phyloP scores from a whole-genome alignment of 2,113 vertebrate genomes.

The Melanerpes aurifrons region DNA sequence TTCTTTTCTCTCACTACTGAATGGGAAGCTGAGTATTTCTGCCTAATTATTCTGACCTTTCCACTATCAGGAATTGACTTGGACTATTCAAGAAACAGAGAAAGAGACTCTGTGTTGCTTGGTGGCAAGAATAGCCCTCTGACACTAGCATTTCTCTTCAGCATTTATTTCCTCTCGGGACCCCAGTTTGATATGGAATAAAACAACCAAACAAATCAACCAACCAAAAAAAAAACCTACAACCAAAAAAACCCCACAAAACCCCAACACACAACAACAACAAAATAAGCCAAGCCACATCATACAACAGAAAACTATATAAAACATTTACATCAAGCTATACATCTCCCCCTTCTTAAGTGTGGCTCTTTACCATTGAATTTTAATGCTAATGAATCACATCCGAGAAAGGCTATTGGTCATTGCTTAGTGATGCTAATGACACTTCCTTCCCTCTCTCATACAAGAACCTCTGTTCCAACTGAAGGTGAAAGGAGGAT shows the following conservation, averaged over 20 bases:
- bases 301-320: not conserved
- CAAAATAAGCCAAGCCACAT: too few species aligned
- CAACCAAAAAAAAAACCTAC: not conserved
- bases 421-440: not conserved
- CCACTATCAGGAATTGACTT: slow-evolving; percentile 3
- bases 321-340: not conserved
- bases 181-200: not conserved
- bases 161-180: not conserved
- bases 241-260: not conserved
- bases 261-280: too few species aligned
- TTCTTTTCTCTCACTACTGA: not conserved
- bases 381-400: not conserved
- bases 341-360: not conserved
- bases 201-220: not conserved
- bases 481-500: not conserved
- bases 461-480: not conserved
- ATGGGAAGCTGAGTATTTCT: not conserved
- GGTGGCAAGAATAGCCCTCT: not conserved
- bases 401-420: not conserved
- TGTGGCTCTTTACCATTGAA: not conserved
- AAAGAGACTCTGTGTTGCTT: slow-evolving; percentile 7
- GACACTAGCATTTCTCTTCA: not conserved
- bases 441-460: not conserved
- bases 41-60: slow-evolving; percentile 63
- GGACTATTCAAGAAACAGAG: slow-evolving; percentile 20